Conservation (phyloP, 2,797 vertebrate genomes). For the Sebastes aleutianus region DNA sequence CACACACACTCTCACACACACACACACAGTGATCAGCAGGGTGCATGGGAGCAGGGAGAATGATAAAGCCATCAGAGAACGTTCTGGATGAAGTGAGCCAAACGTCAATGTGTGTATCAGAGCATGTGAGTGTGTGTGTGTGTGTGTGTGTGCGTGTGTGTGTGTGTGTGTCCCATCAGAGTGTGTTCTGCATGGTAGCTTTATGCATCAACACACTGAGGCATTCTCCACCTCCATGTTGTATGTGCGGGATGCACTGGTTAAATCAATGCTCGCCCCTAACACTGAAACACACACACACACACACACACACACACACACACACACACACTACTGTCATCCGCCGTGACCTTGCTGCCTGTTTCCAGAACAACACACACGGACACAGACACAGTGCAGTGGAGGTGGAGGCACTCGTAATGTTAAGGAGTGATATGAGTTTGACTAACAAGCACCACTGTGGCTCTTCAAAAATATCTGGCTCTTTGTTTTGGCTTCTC, state of each 20-base stretch:
- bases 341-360: conserved; percentile 38
- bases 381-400: background rate
- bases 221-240: conserved; percentile 87
- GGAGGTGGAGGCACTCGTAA: background rate
- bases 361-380: background rate
- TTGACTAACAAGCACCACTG: background rate
- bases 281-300: conserved; percentile 66
- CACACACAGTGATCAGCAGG: conserved; percentile 49
- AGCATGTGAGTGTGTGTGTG: conserved; percentile 52
- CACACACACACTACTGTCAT: conserved; percentile 7
- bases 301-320: background rate
- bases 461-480: background rate
- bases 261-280: conserved; percentile 90
- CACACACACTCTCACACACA: conserved; percentile 27
- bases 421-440: background rate
- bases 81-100: conserved; percentile 76
- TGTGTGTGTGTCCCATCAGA: conserved; percentile 58
- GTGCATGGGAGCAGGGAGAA: conserved; percentile 68
- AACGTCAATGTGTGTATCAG: conserved; percentile 65
- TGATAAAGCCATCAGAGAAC: conserved; percentile 80
- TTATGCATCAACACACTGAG: conserved; percentile 90
- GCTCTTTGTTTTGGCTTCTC: background rate
- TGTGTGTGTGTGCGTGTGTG: background rate
- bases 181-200: conserved; percentile 87
- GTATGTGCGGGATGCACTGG: conserved; percentile 79